A percentile compares a stretch with the other conserved stretches of the same genome.
Evolutionary conservation across 23 tunicate genomes (phyloP).

Genomic region (Halocynthia aurantium): DNA sequence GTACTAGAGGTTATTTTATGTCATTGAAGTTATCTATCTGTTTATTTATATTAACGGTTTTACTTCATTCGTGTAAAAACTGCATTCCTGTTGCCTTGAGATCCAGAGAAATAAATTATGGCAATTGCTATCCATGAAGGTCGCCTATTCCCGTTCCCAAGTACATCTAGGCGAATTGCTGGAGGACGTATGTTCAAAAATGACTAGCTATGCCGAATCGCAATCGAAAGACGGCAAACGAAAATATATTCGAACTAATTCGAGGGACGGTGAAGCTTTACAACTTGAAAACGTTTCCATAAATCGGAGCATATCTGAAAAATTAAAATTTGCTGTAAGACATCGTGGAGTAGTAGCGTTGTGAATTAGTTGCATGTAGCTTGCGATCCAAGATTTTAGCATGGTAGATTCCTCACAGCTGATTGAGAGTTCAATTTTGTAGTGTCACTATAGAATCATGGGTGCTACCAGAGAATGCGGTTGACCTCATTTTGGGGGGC

Average conservation of each 20-base stretch:
- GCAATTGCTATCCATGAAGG: slow-evolving; percentile 9
- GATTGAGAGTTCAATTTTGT: not conserved
- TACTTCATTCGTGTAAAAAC: too few species aligned
- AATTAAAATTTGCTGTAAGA: slow-evolving; percentile 26
- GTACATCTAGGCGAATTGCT: slow-evolving; percentile 58
- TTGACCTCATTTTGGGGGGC: not conserved
- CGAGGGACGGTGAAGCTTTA: slow-evolving; percentile 22
- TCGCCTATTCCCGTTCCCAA: slow-evolving; percentile 76
- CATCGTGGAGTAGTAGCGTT: not conserved
- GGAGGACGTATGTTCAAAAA: slow-evolving; percentile 76
- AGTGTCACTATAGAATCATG: not conserved
- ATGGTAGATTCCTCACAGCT: not conserved
- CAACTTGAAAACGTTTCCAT: slow-evolving; percentile 12
- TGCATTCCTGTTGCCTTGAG: not conserved
- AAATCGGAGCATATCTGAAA: slow-evolving; percentile 5
- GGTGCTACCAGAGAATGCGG: not conserved
- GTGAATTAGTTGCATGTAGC: not conserved
- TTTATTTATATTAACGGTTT: too few species aligned
- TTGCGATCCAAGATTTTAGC: not conserved
- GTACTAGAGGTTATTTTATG: too few species aligned
- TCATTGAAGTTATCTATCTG: too few species aligned
- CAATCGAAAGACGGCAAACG: slow-evolving; percentile 28
- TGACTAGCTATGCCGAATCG: slow-evolving; percentile 72
- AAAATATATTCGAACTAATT: slow-evolving; percentile 18
- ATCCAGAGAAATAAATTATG: not conserved